phyloP scores from a whole-genome alignment of 2,113 vertebrate species.

The Malurus alboscapulatus region DNA sequence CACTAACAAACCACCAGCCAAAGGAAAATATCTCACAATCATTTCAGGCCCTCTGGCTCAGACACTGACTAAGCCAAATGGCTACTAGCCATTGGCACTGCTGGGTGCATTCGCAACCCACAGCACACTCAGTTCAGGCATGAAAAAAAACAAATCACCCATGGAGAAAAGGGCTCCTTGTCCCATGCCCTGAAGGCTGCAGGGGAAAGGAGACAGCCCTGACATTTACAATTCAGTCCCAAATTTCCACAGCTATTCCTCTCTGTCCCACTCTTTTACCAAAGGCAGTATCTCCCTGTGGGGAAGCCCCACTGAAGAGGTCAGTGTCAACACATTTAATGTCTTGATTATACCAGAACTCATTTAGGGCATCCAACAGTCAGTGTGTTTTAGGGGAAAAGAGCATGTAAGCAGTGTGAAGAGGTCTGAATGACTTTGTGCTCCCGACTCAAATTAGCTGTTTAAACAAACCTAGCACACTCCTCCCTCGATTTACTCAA shows the following conservation, averaged over 20 bases:
- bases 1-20: slow-evolving; percentile 21
- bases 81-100: slow-evolving; percentile 54
- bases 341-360: background rate
- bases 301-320: background rate
- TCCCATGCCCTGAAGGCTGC: background rate
- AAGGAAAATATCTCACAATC: slow-evolving; percentile 57
- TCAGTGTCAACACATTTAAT: background rate
- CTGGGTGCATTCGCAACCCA: background rate
- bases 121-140: background rate
- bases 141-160: background rate
- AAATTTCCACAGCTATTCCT: slow-evolving; percentile 10
- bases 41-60: slow-evolving; percentile 49
- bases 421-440: background rate
- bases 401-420: background rate
- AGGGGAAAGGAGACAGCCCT: background rate
- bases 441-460: background rate
- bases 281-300: background rate
- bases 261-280: background rate
- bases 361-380: background rate
- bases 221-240: slow-evolving; percentile 3
- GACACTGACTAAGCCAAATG: slow-evolving; percentile 43
- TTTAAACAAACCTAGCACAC: background rate
- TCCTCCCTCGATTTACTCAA: background rate
- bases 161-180: slow-evolving; percentile 1
- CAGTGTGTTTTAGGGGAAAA: background rate